These are phyloP conservation scores for Erebia palarica DNA, from an alignment of 2,888 invertebrate species.

Conservation along the genomic window DNA sequence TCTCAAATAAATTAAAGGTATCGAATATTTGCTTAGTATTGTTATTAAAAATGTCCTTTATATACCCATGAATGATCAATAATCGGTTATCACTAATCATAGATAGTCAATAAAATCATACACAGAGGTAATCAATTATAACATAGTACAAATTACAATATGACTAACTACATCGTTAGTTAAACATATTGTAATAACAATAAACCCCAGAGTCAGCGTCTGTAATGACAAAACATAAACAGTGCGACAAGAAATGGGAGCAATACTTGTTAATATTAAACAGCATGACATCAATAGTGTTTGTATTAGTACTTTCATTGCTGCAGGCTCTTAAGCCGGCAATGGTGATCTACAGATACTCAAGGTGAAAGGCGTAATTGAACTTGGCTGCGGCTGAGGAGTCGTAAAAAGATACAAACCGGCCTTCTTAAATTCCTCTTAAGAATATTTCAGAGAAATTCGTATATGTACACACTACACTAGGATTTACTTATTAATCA, in stretches of 20 bases:
- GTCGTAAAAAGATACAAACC: slow-evolving; percentile 17
- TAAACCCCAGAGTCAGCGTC: slow-evolving; percentile 27
- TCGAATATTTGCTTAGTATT: no score
- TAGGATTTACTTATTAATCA: background rate
- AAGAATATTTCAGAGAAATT: slow-evolving; percentile 5
- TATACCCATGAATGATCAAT: background rate
- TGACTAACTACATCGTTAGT: slow-evolving; percentile 2
- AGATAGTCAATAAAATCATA: no score
- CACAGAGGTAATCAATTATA: background rate
- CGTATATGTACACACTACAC: background rate
- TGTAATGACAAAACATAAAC: slow-evolving; percentile 29
- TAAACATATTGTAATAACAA: slow-evolving; percentile 25
- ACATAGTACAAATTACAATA: background rate
- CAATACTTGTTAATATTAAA: slow-evolving; percentile 41
- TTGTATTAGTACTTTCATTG: slow-evolving; percentile 60
- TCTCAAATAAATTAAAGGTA: background rate
- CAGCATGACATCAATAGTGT: slow-evolving; percentile 46
- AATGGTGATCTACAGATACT: slow-evolving; percentile 47
- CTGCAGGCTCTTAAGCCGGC: slow-evolving; percentile 54
- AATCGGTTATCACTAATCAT: no score
- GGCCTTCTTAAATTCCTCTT: slow-evolving; percentile 11
- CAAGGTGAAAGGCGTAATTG: slow-evolving; percentile 40
- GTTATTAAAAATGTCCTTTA: background rate
- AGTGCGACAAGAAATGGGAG: slow-evolving; percentile 30
- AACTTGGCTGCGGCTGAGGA: slow-evolving; percentile 21